Evolutionary conservation across 2,113 vertebrate species (phyloP).

Genomic region (Noturus placidus): DNA sequence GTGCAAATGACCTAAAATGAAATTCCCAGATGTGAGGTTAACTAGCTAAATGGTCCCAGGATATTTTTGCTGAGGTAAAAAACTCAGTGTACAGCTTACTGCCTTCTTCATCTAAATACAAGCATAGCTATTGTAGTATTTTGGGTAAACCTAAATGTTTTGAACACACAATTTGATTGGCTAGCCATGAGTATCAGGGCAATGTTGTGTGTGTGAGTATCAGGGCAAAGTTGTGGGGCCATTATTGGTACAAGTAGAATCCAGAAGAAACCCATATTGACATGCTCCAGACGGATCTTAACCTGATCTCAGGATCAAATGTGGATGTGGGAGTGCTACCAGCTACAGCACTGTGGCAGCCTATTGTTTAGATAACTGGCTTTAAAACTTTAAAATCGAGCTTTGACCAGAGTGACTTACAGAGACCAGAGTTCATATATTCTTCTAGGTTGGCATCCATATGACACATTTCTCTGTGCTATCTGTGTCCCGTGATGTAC

Average conservation of each 20-base stretch:
- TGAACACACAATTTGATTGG: not conserved
- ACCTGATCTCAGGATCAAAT: not conserved
- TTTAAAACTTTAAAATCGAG: not conserved
- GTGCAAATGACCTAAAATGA: not conserved
- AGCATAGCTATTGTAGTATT: not conserved
- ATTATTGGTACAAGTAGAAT: not conserved
- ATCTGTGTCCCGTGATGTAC: conserved; percentile 54
- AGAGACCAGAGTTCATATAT: conserved; percentile 5
- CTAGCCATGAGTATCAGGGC: not conserved
- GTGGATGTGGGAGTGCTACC: not conserved
- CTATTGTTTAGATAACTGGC: not conserved
- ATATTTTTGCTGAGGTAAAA: not conserved
- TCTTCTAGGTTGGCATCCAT: conserved; percentile 54
- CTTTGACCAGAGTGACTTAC: conserved; percentile 52
- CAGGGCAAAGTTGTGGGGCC: not conserved
- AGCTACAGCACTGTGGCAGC: not conserved
- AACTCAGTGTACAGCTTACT: not conserved
- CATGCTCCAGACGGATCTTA: not conserved
- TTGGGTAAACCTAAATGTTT: not conserved
- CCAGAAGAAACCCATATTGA: not conserved
- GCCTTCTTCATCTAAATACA: not conserved
- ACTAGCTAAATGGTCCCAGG: not conserved
- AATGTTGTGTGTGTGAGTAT: not conserved
- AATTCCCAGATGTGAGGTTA: not conserved
- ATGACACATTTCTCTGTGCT: conserved; percentile 56